phyloP scores from a whole-genome alignment of 2,113 vertebrate genomes.

The Lonchura striata region DNA sequence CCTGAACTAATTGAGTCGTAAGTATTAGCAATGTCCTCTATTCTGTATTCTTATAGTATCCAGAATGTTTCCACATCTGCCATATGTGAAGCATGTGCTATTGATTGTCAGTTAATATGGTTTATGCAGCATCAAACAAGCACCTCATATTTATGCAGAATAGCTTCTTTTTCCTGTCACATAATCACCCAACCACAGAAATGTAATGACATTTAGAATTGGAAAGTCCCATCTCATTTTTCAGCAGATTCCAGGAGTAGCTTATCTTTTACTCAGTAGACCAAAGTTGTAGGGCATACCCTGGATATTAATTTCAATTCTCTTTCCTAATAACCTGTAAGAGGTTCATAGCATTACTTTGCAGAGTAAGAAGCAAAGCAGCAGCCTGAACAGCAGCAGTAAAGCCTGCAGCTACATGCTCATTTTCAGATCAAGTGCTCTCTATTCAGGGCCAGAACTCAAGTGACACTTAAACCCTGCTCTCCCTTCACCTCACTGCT shows the following conservation, averaged over 20 bases:
- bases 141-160: neutral
- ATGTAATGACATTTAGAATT: neutral
- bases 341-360: neutral
- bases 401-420: neutral
- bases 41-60: neutral
- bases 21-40: neutral
- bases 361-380: neutral
- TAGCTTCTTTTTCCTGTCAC: neutral
- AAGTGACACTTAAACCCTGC: neutral
- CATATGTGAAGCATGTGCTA: neutral
- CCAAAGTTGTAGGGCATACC: neutral
- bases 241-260: neutral
- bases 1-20: neutral
- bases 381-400: neutral
- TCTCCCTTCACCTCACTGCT: neutral
- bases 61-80: neutral
- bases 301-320: neutral
- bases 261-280: neutral
- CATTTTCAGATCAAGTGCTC: neutral
- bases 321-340: neutral
- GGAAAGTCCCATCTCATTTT: neutral
- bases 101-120: rapidly evolving
- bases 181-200: neutral
- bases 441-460: neutral
- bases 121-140: neutral